A percentile compares a stretch with the other conserved stretches of the same genome.
phyloP scores from a whole-genome alignment of 1,140 invertebrate genomes.

The Heliothis subflexa region DNA sequence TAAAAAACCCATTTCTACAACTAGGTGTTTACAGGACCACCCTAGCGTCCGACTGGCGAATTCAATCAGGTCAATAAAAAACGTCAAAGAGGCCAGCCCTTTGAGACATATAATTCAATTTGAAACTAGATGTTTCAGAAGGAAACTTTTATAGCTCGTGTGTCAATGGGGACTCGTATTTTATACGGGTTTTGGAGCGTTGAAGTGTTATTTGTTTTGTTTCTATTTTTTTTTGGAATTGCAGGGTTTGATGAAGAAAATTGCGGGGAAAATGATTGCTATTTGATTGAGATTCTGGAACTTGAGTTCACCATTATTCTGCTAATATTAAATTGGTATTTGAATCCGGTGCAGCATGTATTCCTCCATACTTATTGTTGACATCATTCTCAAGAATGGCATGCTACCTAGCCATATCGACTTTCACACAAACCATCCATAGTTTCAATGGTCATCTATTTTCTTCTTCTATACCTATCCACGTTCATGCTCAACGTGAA shows the following conservation, averaged over 20 bases:
- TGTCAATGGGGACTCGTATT: constrained; percentile 19
- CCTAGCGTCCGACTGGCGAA: constrained; percentile 20
- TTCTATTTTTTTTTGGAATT: not conserved
- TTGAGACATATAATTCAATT: constrained; percentile 41
- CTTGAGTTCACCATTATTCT: too few relatives aligned
- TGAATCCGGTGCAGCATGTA: too few relatives aligned
- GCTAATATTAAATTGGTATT: too few relatives aligned
- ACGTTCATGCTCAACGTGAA: too few relatives aligned
- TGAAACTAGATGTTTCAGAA: constrained; percentile 27
- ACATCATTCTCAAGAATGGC: too few relatives aligned
- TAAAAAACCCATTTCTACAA: not conserved
- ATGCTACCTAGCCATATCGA: too few relatives aligned
- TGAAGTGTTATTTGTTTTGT: not conserved
- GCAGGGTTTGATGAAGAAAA: not conserved
- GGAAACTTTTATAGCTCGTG: constrained; percentile 13
- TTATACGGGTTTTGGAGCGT: constrained; percentile 4
- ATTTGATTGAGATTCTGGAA: too few relatives aligned
- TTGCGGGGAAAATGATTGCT: not conserved
- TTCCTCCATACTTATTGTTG: too few relatives aligned
- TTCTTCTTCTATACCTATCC: too few relatives aligned
- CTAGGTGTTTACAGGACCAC: not conserved
- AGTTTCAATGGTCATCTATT: too few relatives aligned
- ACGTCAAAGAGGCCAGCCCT: constrained; percentile 31
- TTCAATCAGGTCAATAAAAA: constrained; percentile 40
- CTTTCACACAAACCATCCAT: too few relatives aligned